Conservation (phyloP, 2,797 vertebrate genomes). For the Darevskia nairensis region DNA sequence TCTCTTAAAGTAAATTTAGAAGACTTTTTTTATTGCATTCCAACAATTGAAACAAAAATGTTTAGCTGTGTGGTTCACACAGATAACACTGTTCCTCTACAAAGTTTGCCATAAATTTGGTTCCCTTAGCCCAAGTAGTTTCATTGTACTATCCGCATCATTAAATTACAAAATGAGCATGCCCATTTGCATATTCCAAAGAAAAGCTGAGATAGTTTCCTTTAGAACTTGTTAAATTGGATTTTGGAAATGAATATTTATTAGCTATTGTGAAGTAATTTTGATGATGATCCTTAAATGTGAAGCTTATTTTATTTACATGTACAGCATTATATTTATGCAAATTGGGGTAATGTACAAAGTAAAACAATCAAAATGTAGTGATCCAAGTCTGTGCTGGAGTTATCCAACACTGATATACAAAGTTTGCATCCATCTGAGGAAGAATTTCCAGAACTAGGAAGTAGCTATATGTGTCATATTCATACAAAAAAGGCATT, state of each 20-base stretch:
- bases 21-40: background rate
- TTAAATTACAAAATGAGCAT: conserved; percentile 55
- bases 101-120: conserved; percentile 46
- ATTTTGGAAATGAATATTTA: conserved; percentile 67
- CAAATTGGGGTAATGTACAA: conserved; percentile 33
- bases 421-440: conserved; percentile 3
- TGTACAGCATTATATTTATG: conserved; percentile 53
- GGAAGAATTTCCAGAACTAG: background rate
- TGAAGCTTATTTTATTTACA: conserved; percentile 41
- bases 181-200: conserved; percentile 50
- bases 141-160: conserved; percentile 55
- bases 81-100: conserved; percentile 48
- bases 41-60: conserved; percentile 32
- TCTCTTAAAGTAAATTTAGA: background rate
- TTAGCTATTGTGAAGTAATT: conserved; percentile 50
- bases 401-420: conserved; percentile 6
- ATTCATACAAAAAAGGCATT: background rate
- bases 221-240: conserved; percentile 53
- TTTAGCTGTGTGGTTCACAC: conserved; percentile 41
- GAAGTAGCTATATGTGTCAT: background rate
- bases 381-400: background rate
- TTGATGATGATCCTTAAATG: conserved; percentile 52
- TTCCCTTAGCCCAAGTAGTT: conserved; percentile 49
- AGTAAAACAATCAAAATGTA: conserved; percentile 27
- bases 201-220: conserved; percentile 37